These are phyloP conservation scores for Carduelis carduelis DNA, from an alignment of 2,797 vertebrate genomes.

Conservation along the genomic window DNA sequence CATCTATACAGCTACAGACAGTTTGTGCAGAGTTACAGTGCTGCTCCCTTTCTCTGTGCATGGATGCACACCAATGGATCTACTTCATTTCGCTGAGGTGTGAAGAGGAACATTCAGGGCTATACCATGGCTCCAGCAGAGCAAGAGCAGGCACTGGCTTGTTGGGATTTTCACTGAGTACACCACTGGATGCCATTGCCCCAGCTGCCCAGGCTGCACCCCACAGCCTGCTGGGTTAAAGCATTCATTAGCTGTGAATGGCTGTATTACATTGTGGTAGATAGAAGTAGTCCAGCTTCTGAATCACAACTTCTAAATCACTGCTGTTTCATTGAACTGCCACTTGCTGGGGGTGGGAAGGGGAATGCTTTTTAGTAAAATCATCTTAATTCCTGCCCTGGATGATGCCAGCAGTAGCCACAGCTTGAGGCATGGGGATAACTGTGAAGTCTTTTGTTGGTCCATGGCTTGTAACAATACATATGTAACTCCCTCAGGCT, in stretches of 20 bases:
- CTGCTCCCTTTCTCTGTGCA: neutral
- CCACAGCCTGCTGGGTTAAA: neutral
- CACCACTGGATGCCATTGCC: fast-evolving
- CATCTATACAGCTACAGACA: neutral
- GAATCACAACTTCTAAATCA: neutral
- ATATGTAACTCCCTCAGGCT: neutral
- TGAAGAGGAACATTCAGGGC: neutral
- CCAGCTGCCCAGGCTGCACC: neutral
- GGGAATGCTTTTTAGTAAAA: neutral
- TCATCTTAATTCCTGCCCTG: neutral
- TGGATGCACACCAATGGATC: neutral
- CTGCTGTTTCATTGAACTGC: neutral
- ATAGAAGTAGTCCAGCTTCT: neutral
- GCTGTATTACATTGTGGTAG: fast-evolving
- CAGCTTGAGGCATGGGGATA: neutral
- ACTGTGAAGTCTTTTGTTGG: neutral
- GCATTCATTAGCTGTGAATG: neutral
- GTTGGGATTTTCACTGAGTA: neutral
- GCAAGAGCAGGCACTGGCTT: neutral
- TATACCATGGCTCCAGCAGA: neutral
- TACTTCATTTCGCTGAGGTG: neutral
- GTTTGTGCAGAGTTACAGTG: neutral
- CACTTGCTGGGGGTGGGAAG: neutral
- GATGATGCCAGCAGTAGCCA: neutral
- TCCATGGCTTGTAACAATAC: neutral